These are phyloP conservation scores for Oreochromis tanganicae DNA, from an alignment of 2,113 vertebrate species.

Conservation along the genomic window DNA sequence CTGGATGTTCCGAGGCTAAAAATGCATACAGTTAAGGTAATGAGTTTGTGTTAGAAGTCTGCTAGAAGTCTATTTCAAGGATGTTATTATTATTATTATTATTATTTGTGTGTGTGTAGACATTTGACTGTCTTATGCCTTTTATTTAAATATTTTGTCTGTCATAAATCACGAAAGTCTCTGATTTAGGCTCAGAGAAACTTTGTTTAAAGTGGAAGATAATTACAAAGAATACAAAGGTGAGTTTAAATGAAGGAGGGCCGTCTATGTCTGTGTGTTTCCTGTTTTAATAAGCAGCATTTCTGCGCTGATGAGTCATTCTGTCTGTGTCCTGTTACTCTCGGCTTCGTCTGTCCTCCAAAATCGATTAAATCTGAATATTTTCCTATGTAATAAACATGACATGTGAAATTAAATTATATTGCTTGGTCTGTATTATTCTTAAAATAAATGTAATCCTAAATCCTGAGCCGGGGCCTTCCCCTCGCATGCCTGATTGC, in stretches of 20 bases:
- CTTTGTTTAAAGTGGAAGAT: background rate
- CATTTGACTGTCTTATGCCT: accelerated
- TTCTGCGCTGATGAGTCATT: background rate
- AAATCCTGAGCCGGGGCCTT: background rate
- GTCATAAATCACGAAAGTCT: background rate
- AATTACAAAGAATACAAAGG: background rate
- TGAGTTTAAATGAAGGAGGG: background rate
- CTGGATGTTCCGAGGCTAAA: background rate
- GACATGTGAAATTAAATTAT: background rate
- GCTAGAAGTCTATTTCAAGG: background rate
- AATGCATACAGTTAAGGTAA: background rate
- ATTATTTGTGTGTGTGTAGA: background rate
- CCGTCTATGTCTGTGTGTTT: background rate
- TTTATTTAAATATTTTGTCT: background rate
- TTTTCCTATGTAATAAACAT: background rate
- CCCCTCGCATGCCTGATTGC: background rate
- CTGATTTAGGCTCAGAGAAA: background rate
- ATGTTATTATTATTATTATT: accelerated
- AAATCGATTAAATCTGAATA: background rate
- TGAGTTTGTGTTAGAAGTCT: background rate
- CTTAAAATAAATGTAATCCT: background rate
- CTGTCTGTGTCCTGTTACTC: background rate
- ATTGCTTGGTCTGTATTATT: background rate
- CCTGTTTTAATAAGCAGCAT: background rate
- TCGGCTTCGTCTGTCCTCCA: background rate